Evolutionary conservation across 2,113 vertebrate species (phyloP).

Genomic region (Salvelinus alpinus): DNA sequence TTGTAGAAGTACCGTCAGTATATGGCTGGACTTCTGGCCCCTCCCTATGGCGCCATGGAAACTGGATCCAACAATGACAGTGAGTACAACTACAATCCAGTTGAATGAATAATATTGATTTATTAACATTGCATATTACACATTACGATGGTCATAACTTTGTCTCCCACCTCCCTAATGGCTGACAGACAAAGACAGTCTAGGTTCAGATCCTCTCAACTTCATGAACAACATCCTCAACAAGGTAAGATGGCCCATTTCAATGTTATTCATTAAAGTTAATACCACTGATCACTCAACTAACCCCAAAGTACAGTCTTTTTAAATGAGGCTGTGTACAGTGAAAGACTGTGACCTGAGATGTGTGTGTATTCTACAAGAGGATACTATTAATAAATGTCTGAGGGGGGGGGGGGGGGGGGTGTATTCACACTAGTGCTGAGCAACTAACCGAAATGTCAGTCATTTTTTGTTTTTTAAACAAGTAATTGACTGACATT

Average conservation of each 20-base stretch:
- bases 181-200: constrained; percentile 90
- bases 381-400: neutral
- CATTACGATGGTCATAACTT: neutral
- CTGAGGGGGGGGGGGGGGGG: rapidly evolving
- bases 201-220: constrained; percentile 81
- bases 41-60: constrained; percentile 99
- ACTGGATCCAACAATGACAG: constrained; percentile 93
- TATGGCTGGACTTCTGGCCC: constrained; percentile 94
- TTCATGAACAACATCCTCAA: constrained; percentile 81
- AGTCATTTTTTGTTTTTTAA: no score
- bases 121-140: no score
- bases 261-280: no score
- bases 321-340: neutral
- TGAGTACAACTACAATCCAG: constrained; percentile 70
- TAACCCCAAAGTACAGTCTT: neutral
- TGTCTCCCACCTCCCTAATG: constrained; percentile 66
- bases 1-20: constrained; percentile 96
- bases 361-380: neutral
- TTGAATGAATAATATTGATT: no score
- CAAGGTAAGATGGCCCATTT: constrained; percentile 77
- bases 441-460: no score
- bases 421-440: no score
- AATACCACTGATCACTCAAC: no score
- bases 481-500: no score
- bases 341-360: neutral